Evolutionary conservation across 2,888 invertebrate species (phyloP).

Genomic region (Perdita meconis): DNA sequence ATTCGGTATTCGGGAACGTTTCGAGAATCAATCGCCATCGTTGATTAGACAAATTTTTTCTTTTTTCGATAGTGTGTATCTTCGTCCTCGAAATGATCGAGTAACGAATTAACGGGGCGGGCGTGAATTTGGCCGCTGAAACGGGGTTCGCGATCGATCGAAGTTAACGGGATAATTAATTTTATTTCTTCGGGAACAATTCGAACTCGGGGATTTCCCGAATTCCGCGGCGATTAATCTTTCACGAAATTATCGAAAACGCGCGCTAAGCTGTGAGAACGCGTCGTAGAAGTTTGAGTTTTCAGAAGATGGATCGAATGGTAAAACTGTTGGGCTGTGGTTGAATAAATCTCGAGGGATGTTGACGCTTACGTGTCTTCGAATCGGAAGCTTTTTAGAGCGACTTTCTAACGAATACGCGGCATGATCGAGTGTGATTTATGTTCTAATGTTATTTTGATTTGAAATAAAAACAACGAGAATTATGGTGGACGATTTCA

Average conservation of each 20-base stretch:
- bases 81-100: not conserved
- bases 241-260: not conserved
- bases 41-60: no score
- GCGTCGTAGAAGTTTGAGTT: not conserved
- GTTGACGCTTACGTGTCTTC: not conserved
- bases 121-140: not conserved
- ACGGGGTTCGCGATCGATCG: not conserved
- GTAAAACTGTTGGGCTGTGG: slow-evolving; percentile 20
- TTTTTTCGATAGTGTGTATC: not conserved
- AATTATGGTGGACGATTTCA: slow-evolving; percentile 43
- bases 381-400: not conserved
- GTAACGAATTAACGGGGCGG: not conserved
- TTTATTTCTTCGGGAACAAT: slow-evolving; percentile 7
- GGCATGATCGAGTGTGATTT: no score
- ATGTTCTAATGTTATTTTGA: no score
- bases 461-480: not conserved
- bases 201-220: not conserved
- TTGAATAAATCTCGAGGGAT: slow-evolving; percentile 11
- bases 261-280: not conserved
- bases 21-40: no score
- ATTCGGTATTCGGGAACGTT: not conserved
- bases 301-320: slow-evolving; percentile 24
- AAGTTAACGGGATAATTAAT: slow-evolving; percentile 19
- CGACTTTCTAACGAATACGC: no score
- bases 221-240: not conserved